These are phyloP conservation scores for Galerucella pusilla DNA, from an alignment of 2,888 invertebrate genomes.

Conservation along the genomic window DNA sequence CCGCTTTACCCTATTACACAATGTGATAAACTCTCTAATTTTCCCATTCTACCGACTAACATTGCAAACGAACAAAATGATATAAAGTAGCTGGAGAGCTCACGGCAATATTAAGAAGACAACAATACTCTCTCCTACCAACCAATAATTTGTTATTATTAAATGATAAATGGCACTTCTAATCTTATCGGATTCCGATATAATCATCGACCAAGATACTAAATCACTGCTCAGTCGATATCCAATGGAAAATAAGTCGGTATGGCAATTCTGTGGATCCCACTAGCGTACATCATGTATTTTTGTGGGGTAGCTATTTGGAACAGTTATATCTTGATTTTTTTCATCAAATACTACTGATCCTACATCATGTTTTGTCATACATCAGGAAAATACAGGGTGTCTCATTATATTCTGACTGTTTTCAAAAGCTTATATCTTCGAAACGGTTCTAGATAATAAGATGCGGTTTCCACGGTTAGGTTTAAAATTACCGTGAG, in stretches of 20 bases:
- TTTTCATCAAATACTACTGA: too few relatives aligned
- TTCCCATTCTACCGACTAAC: neutral
- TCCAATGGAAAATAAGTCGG: conserved; percentile 25
- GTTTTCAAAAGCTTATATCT: too few relatives aligned
- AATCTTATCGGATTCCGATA: conserved; percentile 38
- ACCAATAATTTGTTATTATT: conserved; percentile 39
- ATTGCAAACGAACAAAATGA: neutral
- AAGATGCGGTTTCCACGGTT: too few relatives aligned
- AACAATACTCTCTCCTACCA: conserved; percentile 24
- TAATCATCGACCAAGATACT: conserved; percentile 33
- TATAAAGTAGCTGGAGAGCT: conserved; percentile 30
- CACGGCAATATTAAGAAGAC: conserved; percentile 22
- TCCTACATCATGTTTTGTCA: too few relatives aligned
- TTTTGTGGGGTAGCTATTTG: neutral
- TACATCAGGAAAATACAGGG: too few relatives aligned
- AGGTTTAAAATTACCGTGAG: too few relatives aligned
- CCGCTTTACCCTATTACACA: neutral
- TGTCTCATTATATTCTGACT: too few relatives aligned
- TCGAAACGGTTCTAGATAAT: too few relatives aligned
- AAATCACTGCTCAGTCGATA: conserved; percentile 31
- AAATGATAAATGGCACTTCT: conserved; percentile 39
- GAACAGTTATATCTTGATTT: neutral
- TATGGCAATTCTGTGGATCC: neutral
- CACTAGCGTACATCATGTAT: neutral
- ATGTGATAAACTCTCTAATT: neutral